phyloP scores from a whole-genome alignment of 2,797 vertebrate genomes.

The Tauraco hartlaubi region DNA sequence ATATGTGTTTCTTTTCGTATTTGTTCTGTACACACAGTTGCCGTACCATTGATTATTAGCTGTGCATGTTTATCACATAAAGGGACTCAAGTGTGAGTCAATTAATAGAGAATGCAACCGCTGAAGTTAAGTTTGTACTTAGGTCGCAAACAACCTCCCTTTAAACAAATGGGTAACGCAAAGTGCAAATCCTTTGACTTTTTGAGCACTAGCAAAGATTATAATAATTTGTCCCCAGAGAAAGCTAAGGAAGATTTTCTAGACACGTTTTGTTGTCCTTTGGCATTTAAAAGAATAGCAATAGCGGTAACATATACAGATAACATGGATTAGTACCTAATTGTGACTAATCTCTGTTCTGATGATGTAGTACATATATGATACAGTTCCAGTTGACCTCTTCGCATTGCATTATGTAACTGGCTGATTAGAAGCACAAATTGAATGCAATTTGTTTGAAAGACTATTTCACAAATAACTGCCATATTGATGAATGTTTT shows the following conservation, averaged over 20 bases:
- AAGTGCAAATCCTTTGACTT: conserved; percentile 53
- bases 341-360: conserved; percentile 52
- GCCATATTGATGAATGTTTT: conserved; percentile 6
- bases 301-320: not conserved
- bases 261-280: conserved; percentile 7
- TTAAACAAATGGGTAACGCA: conserved; percentile 16
- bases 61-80: conserved; percentile 42
- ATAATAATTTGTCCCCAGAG: conserved; percentile 27
- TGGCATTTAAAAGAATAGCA: conserved; percentile 24
- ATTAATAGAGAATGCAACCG: not conserved
- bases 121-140: conserved; percentile 52
- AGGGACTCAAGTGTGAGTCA: conserved; percentile 25
- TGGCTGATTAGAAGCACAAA: conserved; percentile 52
- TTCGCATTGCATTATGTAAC: not conserved
- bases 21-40: conserved; percentile 18
- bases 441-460: conserved; percentile 15
- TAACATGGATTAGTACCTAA: conserved; percentile 42
- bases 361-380: not conserved
- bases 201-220: conserved; percentile 34
- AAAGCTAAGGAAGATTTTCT: not conserved
- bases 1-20: conserved; percentile 37
- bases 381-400: not conserved
- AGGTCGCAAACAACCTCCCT: conserved; percentile 22
- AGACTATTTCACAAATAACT: conserved; percentile 45
- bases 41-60: conserved; percentile 32